phyloP scores from a whole-genome alignment of 2,797 vertebrate genomes.

The Chrysocyon brachyurus region DNA sequence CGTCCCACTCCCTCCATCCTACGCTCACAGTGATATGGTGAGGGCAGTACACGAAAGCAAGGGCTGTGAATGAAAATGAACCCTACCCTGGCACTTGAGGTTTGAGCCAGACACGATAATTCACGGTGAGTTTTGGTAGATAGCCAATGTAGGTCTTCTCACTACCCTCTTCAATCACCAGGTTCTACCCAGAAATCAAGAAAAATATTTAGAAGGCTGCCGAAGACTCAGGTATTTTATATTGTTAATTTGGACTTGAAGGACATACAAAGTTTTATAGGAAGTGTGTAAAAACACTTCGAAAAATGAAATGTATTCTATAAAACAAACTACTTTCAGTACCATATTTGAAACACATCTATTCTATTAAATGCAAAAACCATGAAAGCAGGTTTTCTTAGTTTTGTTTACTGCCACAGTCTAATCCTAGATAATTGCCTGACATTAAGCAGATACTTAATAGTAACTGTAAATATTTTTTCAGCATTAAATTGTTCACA shows the following conservation, averaged over 20 bases:
- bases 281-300: background rate
- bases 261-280: background rate
- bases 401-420: background rate
- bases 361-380: background rate
- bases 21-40: background rate
- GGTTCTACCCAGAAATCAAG: background rate
- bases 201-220: background rate
- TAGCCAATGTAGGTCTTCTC: background rate
- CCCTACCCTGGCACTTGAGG: background rate
- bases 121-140: background rate
- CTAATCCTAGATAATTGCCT: background rate
- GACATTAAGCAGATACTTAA: background rate
- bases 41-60: background rate
- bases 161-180: background rate
- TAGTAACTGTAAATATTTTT: background rate
- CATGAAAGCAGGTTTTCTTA: background rate
- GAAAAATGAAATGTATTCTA: background rate
- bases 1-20: background rate
- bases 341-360: background rate
- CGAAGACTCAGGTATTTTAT: background rate
- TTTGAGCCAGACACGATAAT: background rate
- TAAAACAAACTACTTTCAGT: background rate
- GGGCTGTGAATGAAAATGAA: background rate
- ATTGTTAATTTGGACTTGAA: background rate
- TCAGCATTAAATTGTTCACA: background rate